These are phyloP conservation scores for Styela plicata DNA, from an alignment of 23 tunicate species.

Conservation along the genomic window DNA sequence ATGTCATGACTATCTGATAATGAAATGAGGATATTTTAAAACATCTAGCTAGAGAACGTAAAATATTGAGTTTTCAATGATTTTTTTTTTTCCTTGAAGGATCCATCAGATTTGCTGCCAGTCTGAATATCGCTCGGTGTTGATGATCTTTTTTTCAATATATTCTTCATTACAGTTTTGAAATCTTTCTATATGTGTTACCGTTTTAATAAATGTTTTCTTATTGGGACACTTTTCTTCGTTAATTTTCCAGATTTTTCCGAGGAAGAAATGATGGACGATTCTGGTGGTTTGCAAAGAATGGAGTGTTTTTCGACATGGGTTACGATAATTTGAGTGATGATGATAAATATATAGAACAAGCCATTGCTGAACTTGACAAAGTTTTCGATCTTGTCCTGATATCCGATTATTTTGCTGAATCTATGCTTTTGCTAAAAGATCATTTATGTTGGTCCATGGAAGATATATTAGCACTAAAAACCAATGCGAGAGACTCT, in stretches of 20 bases:
- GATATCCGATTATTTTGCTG: conserved; percentile 62
- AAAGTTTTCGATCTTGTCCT: conserved; percentile 48
- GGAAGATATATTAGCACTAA: conserved; percentile 35
- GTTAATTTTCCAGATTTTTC: conserved; percentile 39
- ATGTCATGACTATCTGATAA: no score
- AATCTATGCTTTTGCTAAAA: conserved; percentile 59
- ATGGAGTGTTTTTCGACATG: conserved; percentile 57
- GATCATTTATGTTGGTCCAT: conserved; percentile 51
- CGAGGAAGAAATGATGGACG: conserved; percentile 29
- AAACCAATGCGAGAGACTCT: conserved; percentile 43
- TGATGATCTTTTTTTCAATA: no score
- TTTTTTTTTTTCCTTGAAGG: not conserved
- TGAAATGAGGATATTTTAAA: no score
- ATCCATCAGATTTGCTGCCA: no score
- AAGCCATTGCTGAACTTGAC: conserved; percentile 46
- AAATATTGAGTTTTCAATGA: not conserved
- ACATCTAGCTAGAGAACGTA: no score
- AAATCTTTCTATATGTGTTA: no score
- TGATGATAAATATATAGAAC: conserved; percentile 47
- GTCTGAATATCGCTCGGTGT: not conserved
- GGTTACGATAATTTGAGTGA: conserved; percentile 65
- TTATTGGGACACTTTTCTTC: not conserved
- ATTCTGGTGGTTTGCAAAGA: conserved; percentile 84
- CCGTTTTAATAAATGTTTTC: no score
- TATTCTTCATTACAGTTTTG: not conserved